Conservation (phyloP, 2,797 vertebrate species). For the Pseudochirops cupreus region DNA sequence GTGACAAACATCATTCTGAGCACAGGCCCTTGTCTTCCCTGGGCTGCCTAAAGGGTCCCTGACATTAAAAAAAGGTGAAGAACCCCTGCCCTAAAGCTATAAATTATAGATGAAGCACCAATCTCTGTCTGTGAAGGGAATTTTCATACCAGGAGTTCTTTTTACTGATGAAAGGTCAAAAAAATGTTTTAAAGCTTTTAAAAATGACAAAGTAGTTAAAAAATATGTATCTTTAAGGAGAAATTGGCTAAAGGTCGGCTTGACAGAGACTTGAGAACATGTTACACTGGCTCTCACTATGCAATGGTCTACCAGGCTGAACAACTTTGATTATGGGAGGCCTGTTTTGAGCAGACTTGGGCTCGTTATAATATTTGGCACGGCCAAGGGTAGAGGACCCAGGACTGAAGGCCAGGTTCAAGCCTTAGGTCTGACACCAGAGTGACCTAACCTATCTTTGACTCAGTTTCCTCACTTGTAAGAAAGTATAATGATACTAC, state of each 20-base stretch:
- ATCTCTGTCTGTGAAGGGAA: not conserved
- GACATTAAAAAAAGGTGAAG: not conserved
- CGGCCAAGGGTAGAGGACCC: not conserved
- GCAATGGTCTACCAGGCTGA: constrained; percentile 63
- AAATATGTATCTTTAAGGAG: constrained; percentile 58
- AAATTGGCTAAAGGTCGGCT: constrained; percentile 66
- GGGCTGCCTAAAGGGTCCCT: not conserved
- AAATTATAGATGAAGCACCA: not conserved
- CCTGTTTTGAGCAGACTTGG: constrained; percentile 62
- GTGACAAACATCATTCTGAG: not conserved
- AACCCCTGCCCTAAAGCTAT: not conserved
- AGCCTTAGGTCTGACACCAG: not conserved
- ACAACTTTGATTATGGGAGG: constrained; percentile 61
- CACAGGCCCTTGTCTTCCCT: not conserved
- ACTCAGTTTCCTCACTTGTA: not conserved
- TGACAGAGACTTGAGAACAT: constrained; percentile 56
- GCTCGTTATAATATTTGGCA: not conserved
- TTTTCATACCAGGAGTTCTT: not conserved
- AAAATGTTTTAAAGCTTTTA: not conserved
- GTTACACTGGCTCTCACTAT: constrained; percentile 23
- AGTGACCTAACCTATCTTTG: not conserved
- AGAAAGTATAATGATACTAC: not conserved
- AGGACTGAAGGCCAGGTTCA: not conserved
- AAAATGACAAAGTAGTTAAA: constrained; percentile 31
- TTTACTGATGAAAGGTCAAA: not conserved